Evolutionary conservation across 1,140 invertebrate species (phyloP), one percentile per base, ranked within the genome.

Genomic region (Bombus fervidus): DNA sequence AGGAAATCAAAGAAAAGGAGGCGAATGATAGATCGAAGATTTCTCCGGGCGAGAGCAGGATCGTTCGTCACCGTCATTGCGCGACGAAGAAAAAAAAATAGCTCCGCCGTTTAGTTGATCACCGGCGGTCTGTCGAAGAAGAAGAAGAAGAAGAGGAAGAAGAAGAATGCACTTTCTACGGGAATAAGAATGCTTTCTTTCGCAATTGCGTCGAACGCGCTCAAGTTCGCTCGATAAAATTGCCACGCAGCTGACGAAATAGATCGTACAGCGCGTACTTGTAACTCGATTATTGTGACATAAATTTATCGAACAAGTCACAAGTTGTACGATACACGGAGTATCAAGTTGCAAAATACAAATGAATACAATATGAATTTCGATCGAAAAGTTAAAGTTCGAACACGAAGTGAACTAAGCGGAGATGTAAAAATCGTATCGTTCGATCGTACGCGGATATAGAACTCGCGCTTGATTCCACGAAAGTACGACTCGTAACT

Each of bases 11-110:
- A 72, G 68, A 37, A 37, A 81, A 71, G 31, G 34, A n/a, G 66
- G 25, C 25, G 68, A 81, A 37, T 71, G 79, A 81, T 81, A 59
- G 79, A 71, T 71, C 34, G 66, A 81, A 72, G 79, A 71, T 81
- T 81, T 81, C 79, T 57, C 84, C 25, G 37, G 34, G 15, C n/a
- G 66, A 43, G 71, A 31, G 39, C 72, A 18, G 6, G 62, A 81
- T 57, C 83, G 76, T 72, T 62, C 31, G 71, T 79, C 77, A 79
- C 47, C 47, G 68, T 66, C 76, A 25, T 81, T 64, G 66, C 3
- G 31, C 28, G 31, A 34, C 10, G 9, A 15, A 8, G 59, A 28
- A 66, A 31, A 64, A 34, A 64, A 62, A 41, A 25, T 78, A 18
- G 62, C 62, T 25, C 15, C 2, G 59, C 28, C 15, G 76, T 66